Base-by-base conservation (phyloP, 2,888 invertebrate genomes). In the Uloborus plumipes region DNA sequence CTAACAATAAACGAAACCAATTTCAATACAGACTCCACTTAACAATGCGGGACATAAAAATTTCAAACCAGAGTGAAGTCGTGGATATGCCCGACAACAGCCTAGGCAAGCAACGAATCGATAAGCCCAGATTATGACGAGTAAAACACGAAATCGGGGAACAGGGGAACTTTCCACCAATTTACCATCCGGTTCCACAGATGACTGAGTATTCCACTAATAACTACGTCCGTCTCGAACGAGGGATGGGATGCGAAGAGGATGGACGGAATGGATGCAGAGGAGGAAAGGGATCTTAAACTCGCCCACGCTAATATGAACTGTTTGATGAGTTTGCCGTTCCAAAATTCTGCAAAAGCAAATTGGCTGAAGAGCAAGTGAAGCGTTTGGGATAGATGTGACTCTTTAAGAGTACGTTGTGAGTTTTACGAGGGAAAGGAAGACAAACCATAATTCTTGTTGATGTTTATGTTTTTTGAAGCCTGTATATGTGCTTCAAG, bases 121-220 rank as follows among this genome's bases (percentile, higher is more conserved):
- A 74, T 74, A 59, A 66, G 26, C 1, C 58, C 47, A 26, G 50
- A 20, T 53, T 18, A 31, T 16, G 58, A 49, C 6, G 69, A 16
- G 11, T 62, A 73, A 64, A 73, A 64, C 39, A 39, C 39, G 58
- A 53, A 65, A 49, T 49, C n/a, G 51, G 58, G 39, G 64, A 39
- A 53, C 65, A 74, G 66, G 39, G 58, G 58, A 66, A 74, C 66
- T 66, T 66, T 58, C 74, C 55, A 22, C 74, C 74, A 73, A 73
- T 73, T 73, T 73, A 55, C 20, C 14, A 65, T 55, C 73, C 64
- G 50, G 39, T 39, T 64, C 39, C 61, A 74, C 20, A 73, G 73
- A 64, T 55, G 66, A 22, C 47, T 65, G 61, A 71, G 66, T 74
- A 66, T 66, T 58, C 74, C 58, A 74, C 74, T 74, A 74, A 74